Percentiles rank a stretch among this genome's conserved stretches.
Conservation (phyloP, 92 coral and sea anemone species). For the Isaurus tuberculatus region DNA sequence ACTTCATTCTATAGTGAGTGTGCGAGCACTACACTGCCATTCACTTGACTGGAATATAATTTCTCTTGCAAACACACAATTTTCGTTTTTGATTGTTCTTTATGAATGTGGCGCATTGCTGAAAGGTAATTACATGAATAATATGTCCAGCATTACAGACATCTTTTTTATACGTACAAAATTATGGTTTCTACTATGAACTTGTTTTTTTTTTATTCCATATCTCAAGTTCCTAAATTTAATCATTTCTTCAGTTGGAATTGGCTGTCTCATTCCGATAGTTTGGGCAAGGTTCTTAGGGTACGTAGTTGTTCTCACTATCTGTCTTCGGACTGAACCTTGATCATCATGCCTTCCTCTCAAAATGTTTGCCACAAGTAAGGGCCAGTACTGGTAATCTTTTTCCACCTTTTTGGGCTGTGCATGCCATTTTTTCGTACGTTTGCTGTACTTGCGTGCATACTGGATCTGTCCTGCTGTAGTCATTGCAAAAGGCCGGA, state of each 20-base stretch:
- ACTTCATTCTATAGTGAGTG: not conserved
- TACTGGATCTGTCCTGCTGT: constrained; percentile 37
- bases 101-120: constrained; percentile 10
- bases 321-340: constrained; percentile 32
- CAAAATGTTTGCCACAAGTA: constrained; percentile 41
- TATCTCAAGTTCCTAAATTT: constrained; percentile 25
- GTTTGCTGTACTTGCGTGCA: constrained; percentile 51
- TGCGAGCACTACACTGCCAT: not conserved
- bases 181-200: constrained; percentile 4
- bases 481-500: constrained; percentile 15
- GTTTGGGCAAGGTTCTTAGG: constrained; percentile 57
- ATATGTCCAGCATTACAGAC: constrained; percentile 17
- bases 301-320: constrained; percentile 36
- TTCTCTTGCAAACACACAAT: constrained; percentile 20
- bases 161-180: constrained; percentile 3
- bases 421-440: constrained; percentile 56
- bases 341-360: constrained; percentile 40
- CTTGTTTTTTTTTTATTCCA: constrained; percentile 20
- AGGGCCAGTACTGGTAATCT: constrained; percentile 49
- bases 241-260: constrained; percentile 43
- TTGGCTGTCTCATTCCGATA: constrained; percentile 42
- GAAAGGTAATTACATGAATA: constrained; percentile 16
- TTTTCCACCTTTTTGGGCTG: constrained; percentile 50
- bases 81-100: not conserved
- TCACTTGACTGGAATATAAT: constrained; percentile 13